A percentile compares a stretch with the other conserved stretches of the same genome.
Evolutionary conservation across 2,113 vertebrate genomes (phyloP).

Genomic region (Cariama cristata): DNA sequence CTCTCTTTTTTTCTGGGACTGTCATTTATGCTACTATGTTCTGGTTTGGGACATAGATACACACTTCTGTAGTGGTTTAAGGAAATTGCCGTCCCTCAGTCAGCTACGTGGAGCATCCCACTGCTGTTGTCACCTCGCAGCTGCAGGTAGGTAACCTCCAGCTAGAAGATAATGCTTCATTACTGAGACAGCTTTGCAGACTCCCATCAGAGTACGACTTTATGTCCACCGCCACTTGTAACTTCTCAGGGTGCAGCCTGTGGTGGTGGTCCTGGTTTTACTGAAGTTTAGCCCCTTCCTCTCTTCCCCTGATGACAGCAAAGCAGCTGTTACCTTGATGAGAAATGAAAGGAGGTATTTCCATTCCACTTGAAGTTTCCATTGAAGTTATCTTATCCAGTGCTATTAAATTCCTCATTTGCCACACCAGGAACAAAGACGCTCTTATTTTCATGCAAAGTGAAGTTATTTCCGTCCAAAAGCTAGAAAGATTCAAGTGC

Average conservation of each 20-base stretch:
- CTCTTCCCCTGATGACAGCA: background rate
- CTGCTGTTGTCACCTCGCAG: fast-evolving
- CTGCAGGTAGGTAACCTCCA: background rate
- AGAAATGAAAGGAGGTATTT: background rate
- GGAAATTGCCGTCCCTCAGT: fast-evolving
- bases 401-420: background rate
- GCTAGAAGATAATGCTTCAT: background rate
- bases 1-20: background rate
- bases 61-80: background rate
- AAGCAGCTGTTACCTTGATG: background rate
- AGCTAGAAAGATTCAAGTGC: background rate
- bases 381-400: background rate
- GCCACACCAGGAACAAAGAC: background rate
- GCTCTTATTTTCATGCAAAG: background rate
- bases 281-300: background rate
- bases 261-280: background rate
- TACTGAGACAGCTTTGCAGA: background rate
- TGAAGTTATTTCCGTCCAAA: background rate
- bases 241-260: background rate
- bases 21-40: background rate
- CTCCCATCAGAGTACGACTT: fast-evolving
- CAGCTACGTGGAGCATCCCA: fast-evolving
- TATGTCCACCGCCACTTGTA: background rate
- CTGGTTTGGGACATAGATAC: background rate
- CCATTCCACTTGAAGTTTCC: background rate